Evolutionary conservation across 2,888 invertebrate genomes (phyloP).

Genomic region (Hirudinaria manillensis): DNA sequence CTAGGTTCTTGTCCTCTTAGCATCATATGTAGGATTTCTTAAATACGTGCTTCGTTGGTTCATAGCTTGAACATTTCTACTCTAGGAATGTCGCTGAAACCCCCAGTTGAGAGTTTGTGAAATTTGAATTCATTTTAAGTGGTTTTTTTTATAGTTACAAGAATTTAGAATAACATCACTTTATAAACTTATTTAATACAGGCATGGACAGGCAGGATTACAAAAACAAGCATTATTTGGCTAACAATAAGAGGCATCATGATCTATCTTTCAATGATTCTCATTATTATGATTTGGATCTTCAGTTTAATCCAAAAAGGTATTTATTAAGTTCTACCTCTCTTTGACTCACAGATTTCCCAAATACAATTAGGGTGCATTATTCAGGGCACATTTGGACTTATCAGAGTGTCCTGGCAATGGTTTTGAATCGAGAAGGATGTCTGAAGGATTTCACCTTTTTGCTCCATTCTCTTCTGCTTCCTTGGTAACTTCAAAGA

Average conservation of each 20-base stretch:
- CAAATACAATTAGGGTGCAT: not conserved
- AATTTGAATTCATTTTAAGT: not conserved
- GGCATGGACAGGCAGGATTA: conserved; percentile 9
- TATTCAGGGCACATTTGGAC: not conserved
- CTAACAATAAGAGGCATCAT: conserved; percentile 13
- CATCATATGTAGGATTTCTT: too few species aligned
- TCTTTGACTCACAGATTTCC: not conserved
- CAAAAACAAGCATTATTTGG: conserved; percentile 13
- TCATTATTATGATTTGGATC: conserved; percentile 13
- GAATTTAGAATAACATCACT: too few species aligned
- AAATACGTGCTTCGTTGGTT: too few species aligned
- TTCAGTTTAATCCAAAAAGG: conserved; percentile 20
- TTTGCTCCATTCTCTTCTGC: conserved; percentile 10
- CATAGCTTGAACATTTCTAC: too few species aligned
- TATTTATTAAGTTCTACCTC: not conserved
- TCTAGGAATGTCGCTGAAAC: too few species aligned
- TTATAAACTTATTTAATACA: not conserved
- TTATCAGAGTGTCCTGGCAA: not conserved
- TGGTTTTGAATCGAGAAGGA: conserved; percentile 7
- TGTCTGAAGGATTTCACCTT: conserved; percentile 6
- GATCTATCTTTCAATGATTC: conserved; percentile 13
- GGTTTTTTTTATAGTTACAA: too few species aligned
- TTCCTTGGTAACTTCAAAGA: not conserved
- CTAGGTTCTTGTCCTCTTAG: too few species aligned
- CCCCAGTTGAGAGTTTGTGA: not conserved